Percentiles rank a stretch among this genome's conserved stretches.
These are phyloP conservation scores for Chloroceryle inda DNA, from an alignment of 2,797 vertebrate species.

Conservation along the genomic window DNA sequence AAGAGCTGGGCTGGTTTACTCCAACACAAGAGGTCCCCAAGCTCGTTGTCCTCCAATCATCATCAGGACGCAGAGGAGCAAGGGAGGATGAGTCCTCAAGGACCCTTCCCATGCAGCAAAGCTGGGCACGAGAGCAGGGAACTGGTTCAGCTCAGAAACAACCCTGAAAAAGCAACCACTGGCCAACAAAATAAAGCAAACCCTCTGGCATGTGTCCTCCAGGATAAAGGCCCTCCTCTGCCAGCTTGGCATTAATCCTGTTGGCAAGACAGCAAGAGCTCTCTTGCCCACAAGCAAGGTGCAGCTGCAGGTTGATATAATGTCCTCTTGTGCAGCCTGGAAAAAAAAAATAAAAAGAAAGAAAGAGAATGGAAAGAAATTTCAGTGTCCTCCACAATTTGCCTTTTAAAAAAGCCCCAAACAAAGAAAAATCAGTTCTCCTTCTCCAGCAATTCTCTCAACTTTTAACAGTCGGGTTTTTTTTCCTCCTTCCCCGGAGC, in stretches of 20 bases:
- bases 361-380: not conserved
- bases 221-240: constrained; percentile 4
- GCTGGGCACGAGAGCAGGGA: not conserved
- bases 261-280: not conserved
- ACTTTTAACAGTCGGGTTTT: rapidly evolving
- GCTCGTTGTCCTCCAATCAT: rapidly evolving
- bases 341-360: not conserved
- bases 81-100: rapidly evolving
- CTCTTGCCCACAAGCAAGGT: not conserved
- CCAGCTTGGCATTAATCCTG: constrained; percentile 16
- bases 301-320: constrained; percentile 14
- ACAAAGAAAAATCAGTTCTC: not conserved
- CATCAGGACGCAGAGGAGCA: not conserved
- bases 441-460: not conserved
- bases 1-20: not conserved
- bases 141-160: not conserved
- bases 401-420: not conserved
- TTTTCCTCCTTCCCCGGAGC: not conserved
- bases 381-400: not conserved
- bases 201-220: not conserved
- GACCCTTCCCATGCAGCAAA: not conserved
- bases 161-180: not conserved
- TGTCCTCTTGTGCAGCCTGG: not conserved
- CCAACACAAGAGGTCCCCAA: not conserved
- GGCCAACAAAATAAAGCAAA: not conserved